phyloP scores from a whole-genome alignment of 1,140 invertebrate genomes.

The Drosophila bocki region DNA sequence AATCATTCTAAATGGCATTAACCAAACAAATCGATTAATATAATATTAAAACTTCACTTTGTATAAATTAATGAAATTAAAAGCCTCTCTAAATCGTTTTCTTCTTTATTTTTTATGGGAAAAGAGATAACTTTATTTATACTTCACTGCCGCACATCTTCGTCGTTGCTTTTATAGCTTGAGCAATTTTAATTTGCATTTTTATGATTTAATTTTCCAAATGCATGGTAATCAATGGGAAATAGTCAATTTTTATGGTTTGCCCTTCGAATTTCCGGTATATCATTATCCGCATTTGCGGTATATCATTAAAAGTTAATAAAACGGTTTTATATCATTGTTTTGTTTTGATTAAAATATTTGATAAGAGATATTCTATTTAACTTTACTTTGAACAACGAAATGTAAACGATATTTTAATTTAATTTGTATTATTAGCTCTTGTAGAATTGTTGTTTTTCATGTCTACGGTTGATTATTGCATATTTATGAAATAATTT shows the following conservation, averaged over 20 bases:
- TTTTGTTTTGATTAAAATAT: slow-evolving; percentile 9
- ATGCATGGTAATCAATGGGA: slow-evolving; percentile 34
- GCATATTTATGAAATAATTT: background rate
- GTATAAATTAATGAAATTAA: background rate
- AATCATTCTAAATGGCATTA: background rate
- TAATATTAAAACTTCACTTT: background rate
- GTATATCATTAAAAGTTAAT: slow-evolving; percentile 18
- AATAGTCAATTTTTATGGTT: slow-evolving; percentile 22
- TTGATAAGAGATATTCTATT: background rate
- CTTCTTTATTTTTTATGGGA: background rate
- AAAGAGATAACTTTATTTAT: slow-evolving; percentile 15
- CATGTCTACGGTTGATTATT: background rate
- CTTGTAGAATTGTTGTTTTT: background rate
- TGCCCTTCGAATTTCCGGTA: slow-evolving; percentile 1
- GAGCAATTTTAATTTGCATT: slow-evolving; percentile 24
- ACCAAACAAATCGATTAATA: slow-evolving; percentile 10
- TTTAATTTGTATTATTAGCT: background rate
- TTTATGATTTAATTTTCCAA: slow-evolving; percentile 54
- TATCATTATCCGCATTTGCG: slow-evolving; percentile 16
- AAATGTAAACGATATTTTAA: background rate
- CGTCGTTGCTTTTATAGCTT: slow-evolving; percentile 17
- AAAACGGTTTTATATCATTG: slow-evolving; percentile 2
- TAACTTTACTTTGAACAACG: background rate
- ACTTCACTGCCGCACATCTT: slow-evolving; percentile 12
- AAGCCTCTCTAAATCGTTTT: too few species aligned